Base-by-base conservation (phyloP, 35 echinoderm and acorn worm species). In the Strongylocentrotus purpuratus region DNA sequence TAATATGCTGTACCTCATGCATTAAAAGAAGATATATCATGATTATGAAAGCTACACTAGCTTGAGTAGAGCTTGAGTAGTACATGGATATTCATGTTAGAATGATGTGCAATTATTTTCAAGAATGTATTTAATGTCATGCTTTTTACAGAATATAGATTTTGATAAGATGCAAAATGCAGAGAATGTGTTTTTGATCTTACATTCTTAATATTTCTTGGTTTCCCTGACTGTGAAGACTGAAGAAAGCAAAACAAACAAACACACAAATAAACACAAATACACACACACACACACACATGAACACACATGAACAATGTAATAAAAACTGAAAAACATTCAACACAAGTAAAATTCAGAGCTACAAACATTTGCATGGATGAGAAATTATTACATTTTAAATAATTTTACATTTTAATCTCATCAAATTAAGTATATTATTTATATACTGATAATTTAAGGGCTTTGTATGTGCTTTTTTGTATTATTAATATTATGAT, bases 211-310 rank as follows among this genome's bases (percentile, higher is more conserved):
- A 45, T 33, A 41, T 32, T 89, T 89, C 87, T 89, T 89, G 87
- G 87, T 89, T 46, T 89, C 87, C 87, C 87, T 89, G 87, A 89
- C 33, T 89, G 87, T 46, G 87, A 89, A 41, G 65, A 78, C 65
- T 78, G 28, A n/a, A 78, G 65, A 28, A 78, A 78, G 11, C 13
- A 35, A 41, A 41, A 41, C 35, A 41, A 41, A 41, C 35, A 41
- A 41, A 41, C 35, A 41, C 35, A 41, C 35, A 41, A 41, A 41
- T 3, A 41, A 41, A 41, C n/a, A 50, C 48, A 86, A 86, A 33
- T 41, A 33, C 28, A 88, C 17, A 88, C 31, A 88, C 31, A 88
- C 32, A 41, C 15, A 46, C 4, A 10, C 12, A 89, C 87, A 89
- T 89, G 45, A 33, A 78, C 20, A 78, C 20, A 78, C 65, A 78